These are phyloP conservation scores for Ornithoptera priamus DNA, from an alignment of 2,888 invertebrate species.

Conservation along the genomic window DNA sequence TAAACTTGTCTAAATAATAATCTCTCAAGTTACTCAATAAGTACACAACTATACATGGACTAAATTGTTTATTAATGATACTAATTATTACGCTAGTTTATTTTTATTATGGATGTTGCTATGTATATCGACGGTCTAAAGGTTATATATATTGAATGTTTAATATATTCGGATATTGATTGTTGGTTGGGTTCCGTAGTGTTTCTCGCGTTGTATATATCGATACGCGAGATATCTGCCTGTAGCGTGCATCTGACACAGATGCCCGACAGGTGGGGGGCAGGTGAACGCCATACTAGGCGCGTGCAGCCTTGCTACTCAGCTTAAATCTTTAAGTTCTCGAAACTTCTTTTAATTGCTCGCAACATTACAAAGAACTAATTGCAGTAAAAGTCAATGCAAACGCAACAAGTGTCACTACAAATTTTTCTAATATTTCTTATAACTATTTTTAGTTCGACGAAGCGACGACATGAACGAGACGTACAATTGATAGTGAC, in stretches of 20 bases:
- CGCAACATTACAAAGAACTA: constrained; percentile 17
- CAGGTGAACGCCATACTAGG: constrained; percentile 75
- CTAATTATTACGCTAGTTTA: too few species aligned
- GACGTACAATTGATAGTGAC: too few species aligned
- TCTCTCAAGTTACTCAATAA: too few species aligned
- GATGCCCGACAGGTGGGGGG: constrained; percentile 74
- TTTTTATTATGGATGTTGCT: too few species aligned
- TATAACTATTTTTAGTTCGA: neutral
- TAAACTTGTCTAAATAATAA: too few species aligned
- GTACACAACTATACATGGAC: too few species aligned
- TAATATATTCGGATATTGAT: too few species aligned
- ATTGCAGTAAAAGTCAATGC: neutral
- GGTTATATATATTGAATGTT: too few species aligned
- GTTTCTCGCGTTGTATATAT: neutral
- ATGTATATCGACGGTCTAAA: too few species aligned
- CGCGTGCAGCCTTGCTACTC: constrained; percentile 53
- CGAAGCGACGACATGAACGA: too few species aligned
- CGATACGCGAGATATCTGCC: constrained; percentile 32
- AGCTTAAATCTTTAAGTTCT: constrained; percentile 63
- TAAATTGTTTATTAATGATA: too few species aligned
- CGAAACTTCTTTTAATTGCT: constrained; percentile 38
- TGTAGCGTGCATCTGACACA: constrained; percentile 74
- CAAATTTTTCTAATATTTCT: neutral
- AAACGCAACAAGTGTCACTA: constrained; percentile 12
- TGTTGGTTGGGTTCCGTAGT: too few species aligned